Conservation (phyloP, 2,888 invertebrate species). For the Hirtodrosophila alboralis region DNA sequence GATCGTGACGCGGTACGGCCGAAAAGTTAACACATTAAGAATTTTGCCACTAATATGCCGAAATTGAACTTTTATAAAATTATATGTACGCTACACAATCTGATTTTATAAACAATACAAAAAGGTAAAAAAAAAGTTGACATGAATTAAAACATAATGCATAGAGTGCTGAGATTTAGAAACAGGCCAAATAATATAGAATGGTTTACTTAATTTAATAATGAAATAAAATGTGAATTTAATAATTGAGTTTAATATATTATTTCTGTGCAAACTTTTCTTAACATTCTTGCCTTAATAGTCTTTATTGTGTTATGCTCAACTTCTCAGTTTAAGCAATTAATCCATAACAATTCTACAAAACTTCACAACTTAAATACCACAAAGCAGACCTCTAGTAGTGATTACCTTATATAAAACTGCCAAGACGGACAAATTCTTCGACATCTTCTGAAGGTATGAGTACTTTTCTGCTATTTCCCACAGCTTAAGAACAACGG, state of each 20-base stretch:
- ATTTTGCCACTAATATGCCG: conserved; percentile 73
- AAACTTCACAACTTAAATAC: conserved; percentile 20
- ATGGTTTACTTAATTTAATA: no score
- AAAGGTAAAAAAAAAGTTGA: conserved; percentile 50
- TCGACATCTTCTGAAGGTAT: background rate
- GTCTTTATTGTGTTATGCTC: background rate
- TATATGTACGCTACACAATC: conserved; percentile 73
- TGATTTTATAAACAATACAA: conserved; percentile 67
- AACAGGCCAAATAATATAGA: no score
- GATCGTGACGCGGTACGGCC: conserved; percentile 67
- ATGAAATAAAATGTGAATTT: no score
- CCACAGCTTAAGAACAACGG: conserved; percentile 14
- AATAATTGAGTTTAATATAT: no score
- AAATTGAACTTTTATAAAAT: conserved; percentile 72
- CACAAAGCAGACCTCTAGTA: conserved; percentile 25
- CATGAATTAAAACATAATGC: conserved; percentile 30
- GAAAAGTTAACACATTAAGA: conserved; percentile 70
- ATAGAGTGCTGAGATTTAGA: conserved; percentile 26
- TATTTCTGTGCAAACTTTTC: no score
- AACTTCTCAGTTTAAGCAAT: conserved; percentile 21
- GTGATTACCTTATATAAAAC: conserved; percentile 12
- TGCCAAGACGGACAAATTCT: conserved; percentile 27
- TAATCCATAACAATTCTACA: conserved; percentile 26
- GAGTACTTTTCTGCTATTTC: background rate
- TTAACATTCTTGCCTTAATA: background rate